Base-by-base conservation (phyloP, 2,888 invertebrate genomes). In the Diogma glabrata region DNA sequence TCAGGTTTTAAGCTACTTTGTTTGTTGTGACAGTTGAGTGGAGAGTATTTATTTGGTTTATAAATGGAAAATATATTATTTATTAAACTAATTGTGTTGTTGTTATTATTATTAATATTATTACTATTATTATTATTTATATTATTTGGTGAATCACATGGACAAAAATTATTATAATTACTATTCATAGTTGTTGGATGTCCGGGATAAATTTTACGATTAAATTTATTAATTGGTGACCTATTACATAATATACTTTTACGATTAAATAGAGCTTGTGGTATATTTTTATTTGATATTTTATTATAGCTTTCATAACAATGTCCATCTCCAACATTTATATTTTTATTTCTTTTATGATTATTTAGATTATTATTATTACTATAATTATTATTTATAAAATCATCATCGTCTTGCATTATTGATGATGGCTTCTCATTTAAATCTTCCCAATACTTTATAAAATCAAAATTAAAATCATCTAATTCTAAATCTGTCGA, bases 21-120 rank as follows among this genome's bases (percentile, higher is more conserved):
- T 52, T 69, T 63, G 56, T 38, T 51, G 19, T 69, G 67, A 55
- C 67, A 70, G 58, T 70, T 70, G 52, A 69, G 63, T 52, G 69
- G 69, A 28, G 69, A 70, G 56, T 70, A 70, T 53, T 69, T 70
- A 56, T 68, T 70, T 49, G 70, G 69, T 56, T 70, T 70, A 57
- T 70, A 70, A 50, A 70, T 70, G 50, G 69, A 70, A 58, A 69
- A 69, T 47, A 69, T 69, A 58, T 69, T 69, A 55, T 70, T 70
- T 57, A 70, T 67, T 51, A 69, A 60, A 57, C 68, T 69, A 22
- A 70, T 55, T 14, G 70, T 67, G 36, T 68, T 67, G 47, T 67
- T 57, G 45, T 50, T 52, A 50, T 62, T 59, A 26, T 64, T 64
- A 47, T 23, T 43, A 30, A 30, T 51, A n/a, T n/a, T n/a, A n/a